Conservation (phyloP, 1,140 invertebrate species). For the Drosophila melanica region DNA sequence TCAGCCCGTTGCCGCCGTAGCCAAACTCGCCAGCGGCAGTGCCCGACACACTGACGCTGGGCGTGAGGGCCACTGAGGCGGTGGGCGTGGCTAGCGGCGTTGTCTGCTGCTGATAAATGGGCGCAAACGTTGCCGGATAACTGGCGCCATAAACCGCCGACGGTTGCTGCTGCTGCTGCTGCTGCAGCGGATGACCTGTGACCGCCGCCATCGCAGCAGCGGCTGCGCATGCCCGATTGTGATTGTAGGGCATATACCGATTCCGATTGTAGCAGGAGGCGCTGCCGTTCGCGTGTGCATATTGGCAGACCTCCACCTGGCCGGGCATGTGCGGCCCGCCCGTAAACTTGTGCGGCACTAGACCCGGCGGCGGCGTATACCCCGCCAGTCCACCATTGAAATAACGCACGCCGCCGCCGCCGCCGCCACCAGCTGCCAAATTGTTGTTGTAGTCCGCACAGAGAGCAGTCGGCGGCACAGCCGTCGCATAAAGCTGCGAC, state of each 20-base stretch:
- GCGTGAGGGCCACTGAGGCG: not conserved
- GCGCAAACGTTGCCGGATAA: conserved; percentile 32
- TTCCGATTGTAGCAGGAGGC: conserved; percentile 57
- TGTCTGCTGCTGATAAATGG: conserved; percentile 46
- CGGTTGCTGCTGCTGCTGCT: conserved; percentile 24
- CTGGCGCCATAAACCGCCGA: conserved; percentile 1
- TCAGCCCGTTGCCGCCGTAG: conserved; percentile 13
- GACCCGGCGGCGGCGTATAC: conserved; percentile 32
- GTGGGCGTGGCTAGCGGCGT: conserved; percentile 10
- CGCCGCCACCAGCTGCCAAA: not conserved
- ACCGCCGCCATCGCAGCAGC: conserved; percentile 53
- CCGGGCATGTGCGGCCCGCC: conserved; percentile 13
- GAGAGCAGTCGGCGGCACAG: conserved; percentile 16
- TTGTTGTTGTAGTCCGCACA: conserved; percentile 52
- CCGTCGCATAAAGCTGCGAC: conserved; percentile 20
- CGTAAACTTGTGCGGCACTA: conserved; percentile 36
- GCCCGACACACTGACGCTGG: conserved; percentile 1
- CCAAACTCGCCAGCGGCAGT: not conserved
- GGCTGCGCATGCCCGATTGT: conserved; percentile 51
- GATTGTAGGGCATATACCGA: conserved; percentile 75
- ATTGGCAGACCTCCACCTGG: conserved; percentile 51
- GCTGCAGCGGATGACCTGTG: conserved; percentile 35
- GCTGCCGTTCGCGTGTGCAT: conserved; percentile 53
- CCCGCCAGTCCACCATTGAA: conserved; percentile 27
- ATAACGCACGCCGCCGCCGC: conserved; percentile 39